Conservation (phyloP, 2,113 vertebrate species). For the Polypterus senegalus region DNA sequence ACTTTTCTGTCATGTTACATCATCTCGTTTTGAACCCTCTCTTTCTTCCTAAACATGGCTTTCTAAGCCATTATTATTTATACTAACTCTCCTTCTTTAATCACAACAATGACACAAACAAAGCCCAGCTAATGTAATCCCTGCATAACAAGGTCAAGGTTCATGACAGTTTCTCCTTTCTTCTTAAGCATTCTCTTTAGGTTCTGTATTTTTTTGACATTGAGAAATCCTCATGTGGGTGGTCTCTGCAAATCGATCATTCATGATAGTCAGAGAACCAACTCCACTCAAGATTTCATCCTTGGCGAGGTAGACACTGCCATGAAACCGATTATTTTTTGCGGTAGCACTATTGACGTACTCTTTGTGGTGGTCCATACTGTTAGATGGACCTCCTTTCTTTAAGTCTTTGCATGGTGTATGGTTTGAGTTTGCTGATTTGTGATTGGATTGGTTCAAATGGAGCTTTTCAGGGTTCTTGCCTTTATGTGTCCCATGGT, state of each 20-base stretch:
- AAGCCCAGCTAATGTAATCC: no score
- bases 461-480: background rate
- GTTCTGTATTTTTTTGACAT: no score
- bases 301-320: conserved; percentile 23
- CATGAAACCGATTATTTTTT: background rate
- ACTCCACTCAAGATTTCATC: conserved; percentile 53
- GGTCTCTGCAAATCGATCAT: conserved; percentile 56
- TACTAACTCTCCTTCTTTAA: no score
- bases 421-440: no score
- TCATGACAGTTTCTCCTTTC: no score
- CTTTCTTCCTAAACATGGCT: no score
- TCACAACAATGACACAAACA: no score
- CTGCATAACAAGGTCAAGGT: no score
- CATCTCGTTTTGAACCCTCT: no score
- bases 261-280: conserved; percentile 57
- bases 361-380: background rate
- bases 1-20: no score
- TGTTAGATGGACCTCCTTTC: background rate
- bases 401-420: background rate
- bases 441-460: background rate
- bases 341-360: background rate
- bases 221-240: conserved; percentile 21
- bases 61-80: no score
- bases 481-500: background rate
- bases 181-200: no score